Conservation (phyloP, 1,140 invertebrate species). For the Hydropsyche tenuis region DNA sequence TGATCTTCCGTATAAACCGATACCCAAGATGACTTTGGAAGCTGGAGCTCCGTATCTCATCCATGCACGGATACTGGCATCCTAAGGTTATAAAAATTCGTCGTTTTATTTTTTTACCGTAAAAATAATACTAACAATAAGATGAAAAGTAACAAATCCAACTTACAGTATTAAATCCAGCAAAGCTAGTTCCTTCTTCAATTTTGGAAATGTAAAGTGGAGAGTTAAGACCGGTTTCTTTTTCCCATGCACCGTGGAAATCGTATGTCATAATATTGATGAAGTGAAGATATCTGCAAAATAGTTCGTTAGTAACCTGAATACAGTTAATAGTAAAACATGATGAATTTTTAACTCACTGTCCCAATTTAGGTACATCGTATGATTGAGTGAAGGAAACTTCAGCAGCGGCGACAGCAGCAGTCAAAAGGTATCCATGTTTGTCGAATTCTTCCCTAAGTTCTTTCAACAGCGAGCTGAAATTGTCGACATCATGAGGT, state of each 20-base stretch:
- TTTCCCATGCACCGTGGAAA: conserved; percentile 71
- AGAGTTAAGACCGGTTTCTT: conserved; percentile 65
- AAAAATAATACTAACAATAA: background rate
- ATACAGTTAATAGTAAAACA: background rate
- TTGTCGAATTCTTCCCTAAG: conserved; percentile 65
- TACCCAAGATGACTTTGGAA: conserved; percentile 72
- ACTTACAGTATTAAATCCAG: conserved; percentile 54
- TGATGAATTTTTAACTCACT: conserved; percentile 44
- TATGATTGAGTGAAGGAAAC: conserved; percentile 66
- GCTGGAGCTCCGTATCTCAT: conserved; percentile 61
- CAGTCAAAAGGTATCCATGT: conserved; percentile 63
- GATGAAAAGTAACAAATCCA: background rate
- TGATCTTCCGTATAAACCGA: conserved; percentile 73
- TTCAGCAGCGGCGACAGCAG: conserved; percentile 68
- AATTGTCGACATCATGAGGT: conserved; percentile 60
- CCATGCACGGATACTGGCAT: conserved; percentile 54
- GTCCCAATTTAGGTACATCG: conserved; percentile 61
- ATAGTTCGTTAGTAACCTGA: conserved; percentile 24
- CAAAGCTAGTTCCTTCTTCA: conserved; percentile 52
- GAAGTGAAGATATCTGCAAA: conserved; percentile 63
- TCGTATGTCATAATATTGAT: conserved; percentile 77
- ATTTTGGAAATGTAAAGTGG: conserved; percentile 62
- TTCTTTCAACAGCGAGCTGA: conserved; percentile 64
- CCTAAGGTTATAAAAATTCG: conserved; percentile 45
- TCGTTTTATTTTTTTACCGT: background rate